Base-by-base conservation (phyloP, 2,888 invertebrate genomes). In the Leptopterna dolabrata region DNA sequence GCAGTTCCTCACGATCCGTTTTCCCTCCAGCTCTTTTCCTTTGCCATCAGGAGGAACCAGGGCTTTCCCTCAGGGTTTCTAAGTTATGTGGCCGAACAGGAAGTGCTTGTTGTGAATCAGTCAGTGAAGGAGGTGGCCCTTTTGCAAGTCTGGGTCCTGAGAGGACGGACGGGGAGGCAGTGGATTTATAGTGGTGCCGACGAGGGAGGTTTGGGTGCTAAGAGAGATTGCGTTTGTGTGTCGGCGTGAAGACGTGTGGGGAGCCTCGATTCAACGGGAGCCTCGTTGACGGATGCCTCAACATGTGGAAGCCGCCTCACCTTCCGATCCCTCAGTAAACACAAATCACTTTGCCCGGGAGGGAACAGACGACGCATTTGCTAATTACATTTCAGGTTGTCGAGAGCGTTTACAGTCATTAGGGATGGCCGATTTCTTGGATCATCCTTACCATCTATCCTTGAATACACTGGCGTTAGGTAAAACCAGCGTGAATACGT, bases 21-120 rank as follows among this genome's bases (percentile, higher is more conserved):
- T 45, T 19, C 78, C 41, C 55, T 4, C 24, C 3, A 71, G 11
- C 7, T 24, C 29, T 43, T 27, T 41, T 45, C 16, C 47, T 43
- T 27, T 36, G 14, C 14, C 36, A 13, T 14, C 36, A 30, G 7
- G 27, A 43, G 47, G 45, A 45, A 27, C 45, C 76, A 16, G 43
- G 41, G 76, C 78, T 78, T 78, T 78, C 47, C 78, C 78, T 78
- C 45, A 41, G 55, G 81, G 29, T 29, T n/a, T 51, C 63, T 86
- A 86, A 86, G 86, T 86, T 86, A 86, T 86, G 86, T 86, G 86
- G 86, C 86, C 86, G 86, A 86, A 78, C 86, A 86, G 86, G 86
- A 86, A 86, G 86, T 86, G 86, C 71, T 73, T 86, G 86, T 86
- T 78, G 86, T 86, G 86, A 86, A 86, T 86, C 86, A 86, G 86